These are phyloP conservation scores for Vesta saturnalis DNA, from an alignment of 2,888 invertebrate genomes.

Conservation along the genomic window DNA sequence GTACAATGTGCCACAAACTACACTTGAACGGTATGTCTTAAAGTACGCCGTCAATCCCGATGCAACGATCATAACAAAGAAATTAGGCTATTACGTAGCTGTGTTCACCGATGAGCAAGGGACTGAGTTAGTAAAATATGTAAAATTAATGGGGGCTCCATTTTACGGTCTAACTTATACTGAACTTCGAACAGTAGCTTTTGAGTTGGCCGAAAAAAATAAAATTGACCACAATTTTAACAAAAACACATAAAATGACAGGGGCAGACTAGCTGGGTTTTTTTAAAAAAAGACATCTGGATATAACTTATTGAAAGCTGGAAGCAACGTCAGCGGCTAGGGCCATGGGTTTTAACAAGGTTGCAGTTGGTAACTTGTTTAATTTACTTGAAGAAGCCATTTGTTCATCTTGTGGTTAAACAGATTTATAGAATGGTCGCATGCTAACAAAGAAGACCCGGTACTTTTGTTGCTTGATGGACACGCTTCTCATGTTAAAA, in stretches of 20 bases:
- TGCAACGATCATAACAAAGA: neutral
- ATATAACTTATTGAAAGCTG: neutral
- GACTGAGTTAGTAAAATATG: neutral
- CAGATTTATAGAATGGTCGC: conserved; percentile 5
- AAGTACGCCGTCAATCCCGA: neutral
- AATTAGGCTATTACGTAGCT: neutral
- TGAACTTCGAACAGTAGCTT: neutral
- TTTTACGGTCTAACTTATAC: too few relatives aligned
- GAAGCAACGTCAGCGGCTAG: neutral
- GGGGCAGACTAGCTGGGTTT: neutral
- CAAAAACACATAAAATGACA: neutral
- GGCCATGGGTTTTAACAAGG: neutral
- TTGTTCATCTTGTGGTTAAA: neutral
- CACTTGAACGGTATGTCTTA: neutral
- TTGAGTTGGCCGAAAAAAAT: neutral
- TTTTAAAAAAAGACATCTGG: neutral
- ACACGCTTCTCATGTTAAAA: neutral
- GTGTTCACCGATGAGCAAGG: neutral
- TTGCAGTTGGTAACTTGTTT: neutral
- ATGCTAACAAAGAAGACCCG: neutral
- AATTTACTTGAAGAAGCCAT: neutral
- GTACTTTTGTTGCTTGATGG: conserved; percentile 1
- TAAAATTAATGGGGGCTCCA: too few relatives aligned
- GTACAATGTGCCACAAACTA: neutral
- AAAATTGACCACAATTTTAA: neutral